phyloP scores from a whole-genome alignment of 2,797 vertebrate species.

The Phoeniculus purpureus region DNA sequence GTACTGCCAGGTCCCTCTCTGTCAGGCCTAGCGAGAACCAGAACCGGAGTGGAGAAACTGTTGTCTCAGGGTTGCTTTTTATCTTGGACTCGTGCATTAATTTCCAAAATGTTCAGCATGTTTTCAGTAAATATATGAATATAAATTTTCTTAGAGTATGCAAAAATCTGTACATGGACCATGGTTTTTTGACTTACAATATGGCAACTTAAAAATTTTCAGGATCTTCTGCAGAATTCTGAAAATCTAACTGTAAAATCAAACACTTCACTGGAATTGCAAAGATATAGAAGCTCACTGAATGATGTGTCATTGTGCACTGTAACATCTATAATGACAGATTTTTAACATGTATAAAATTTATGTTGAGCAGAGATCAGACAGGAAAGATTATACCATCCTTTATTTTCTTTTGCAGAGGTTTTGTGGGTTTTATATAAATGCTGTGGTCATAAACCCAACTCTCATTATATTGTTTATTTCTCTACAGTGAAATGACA shows the following conservation, averaged over 20 bases:
- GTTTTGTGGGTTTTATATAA: not conserved
- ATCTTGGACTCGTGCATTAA: not conserved
- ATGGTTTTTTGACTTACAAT: not conserved
- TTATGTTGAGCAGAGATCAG: not conserved
- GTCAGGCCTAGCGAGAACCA: not conserved
- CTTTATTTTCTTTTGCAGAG: not conserved
- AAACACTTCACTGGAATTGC: not conserved
- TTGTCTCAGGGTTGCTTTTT: not conserved
- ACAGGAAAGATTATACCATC: not conserved
- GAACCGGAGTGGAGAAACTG: not conserved
- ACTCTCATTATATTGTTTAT: not conserved
- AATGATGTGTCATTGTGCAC: not conserved
- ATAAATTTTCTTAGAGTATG: not conserved
- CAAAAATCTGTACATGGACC: not conserved
- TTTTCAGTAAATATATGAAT: not conserved
- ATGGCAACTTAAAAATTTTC: not conserved
- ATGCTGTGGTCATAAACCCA: not conserved
- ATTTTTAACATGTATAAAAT: not conserved
- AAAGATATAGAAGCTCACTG: not conserved
- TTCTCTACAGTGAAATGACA: not conserved
- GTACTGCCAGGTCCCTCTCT: too few species aligned
- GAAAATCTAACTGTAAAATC: not conserved
- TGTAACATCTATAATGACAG: not conserved
- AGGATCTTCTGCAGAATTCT: not conserved
- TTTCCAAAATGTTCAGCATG: not conserved